Percentiles rank a stretch among this genome's conserved stretches.
Evolutionary conservation across 2,888 invertebrate species (phyloP).

Genomic region (Serrognathus titanus): DNA sequence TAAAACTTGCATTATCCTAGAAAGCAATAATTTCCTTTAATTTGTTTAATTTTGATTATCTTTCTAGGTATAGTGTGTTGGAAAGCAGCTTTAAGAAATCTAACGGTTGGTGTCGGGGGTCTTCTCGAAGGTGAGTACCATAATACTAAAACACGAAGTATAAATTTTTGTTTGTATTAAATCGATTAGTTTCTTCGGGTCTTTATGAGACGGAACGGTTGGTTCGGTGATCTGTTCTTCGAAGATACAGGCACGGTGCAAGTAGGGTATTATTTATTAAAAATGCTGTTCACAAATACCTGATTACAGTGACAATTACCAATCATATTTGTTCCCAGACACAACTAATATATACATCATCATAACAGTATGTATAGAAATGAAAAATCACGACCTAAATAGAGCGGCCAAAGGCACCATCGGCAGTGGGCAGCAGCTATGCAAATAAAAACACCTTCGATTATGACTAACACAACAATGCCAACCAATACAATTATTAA

Average conservation of each 20-base stretch:
- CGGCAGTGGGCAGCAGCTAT: slow-evolving; percentile 22
- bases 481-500: slow-evolving; percentile 1
- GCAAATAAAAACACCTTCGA: slow-evolving; percentile 12
- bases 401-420: slow-evolving; percentile 21
- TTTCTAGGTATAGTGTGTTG: no score
- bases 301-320: slow-evolving; percentile 22
- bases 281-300: slow-evolving; percentile 22
- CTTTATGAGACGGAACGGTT: no score
- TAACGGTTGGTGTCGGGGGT: no score
- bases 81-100: no score
- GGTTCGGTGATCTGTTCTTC: no score
- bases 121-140: no score
- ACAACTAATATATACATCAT: slow-evolving; percentile 23
- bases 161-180: no score
- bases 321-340: slow-evolving; percentile 22
- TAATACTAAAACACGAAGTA: no score
- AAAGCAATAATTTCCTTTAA: no score
- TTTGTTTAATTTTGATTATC: no score
- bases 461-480: slow-evolving; percentile 10
- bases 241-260: not conserved
- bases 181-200: no score
- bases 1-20: no score
- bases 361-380: slow-evolving; percentile 19
- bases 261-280: slow-evolving; percentile 21
- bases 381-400: slow-evolving; percentile 20